Conservation (phyloP, 2,113 vertebrate genomes). For the Todiramphus chloris region DNA sequence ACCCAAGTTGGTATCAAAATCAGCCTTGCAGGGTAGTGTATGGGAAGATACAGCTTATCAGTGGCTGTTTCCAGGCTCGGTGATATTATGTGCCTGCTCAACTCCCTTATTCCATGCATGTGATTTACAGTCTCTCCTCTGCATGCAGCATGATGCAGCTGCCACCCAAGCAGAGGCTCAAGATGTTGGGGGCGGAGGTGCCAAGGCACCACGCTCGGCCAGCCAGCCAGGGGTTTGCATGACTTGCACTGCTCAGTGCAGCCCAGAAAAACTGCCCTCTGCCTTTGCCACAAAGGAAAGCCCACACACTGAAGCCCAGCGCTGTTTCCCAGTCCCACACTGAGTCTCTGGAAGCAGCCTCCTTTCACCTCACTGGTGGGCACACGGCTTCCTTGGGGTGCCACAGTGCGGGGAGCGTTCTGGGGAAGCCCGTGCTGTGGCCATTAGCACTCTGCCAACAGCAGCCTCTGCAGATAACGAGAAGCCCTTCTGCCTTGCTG, state of each 20-base stretch:
- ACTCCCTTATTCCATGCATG: background rate
- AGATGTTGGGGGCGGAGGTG: background rate
- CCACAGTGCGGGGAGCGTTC: accelerated
- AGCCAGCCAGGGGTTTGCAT: accelerated
- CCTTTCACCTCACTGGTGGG: background rate
- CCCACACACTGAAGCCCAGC: accelerated
- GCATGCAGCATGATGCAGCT: background rate
- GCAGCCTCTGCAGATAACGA: constrained; percentile 62
- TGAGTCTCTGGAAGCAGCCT: background rate
- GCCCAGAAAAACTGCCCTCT: background rate
- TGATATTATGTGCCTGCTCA: background rate
- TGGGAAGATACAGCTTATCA: background rate
- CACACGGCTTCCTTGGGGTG: accelerated
- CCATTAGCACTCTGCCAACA: constrained; percentile 46
- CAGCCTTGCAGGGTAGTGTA: background rate
- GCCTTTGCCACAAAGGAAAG: background rate
- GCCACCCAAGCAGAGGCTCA: background rate
- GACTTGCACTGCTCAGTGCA: background rate
- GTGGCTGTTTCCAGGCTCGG: background rate
- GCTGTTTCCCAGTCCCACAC: background rate
- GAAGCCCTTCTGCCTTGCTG: constrained; percentile 54
- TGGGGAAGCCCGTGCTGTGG: constrained; percentile 48
- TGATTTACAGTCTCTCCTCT: accelerated
- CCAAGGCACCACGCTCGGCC: accelerated
- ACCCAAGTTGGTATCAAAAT: background rate